Conservation (phyloP, 1,140 invertebrate species). For the Riptortus pedestris region DNA sequence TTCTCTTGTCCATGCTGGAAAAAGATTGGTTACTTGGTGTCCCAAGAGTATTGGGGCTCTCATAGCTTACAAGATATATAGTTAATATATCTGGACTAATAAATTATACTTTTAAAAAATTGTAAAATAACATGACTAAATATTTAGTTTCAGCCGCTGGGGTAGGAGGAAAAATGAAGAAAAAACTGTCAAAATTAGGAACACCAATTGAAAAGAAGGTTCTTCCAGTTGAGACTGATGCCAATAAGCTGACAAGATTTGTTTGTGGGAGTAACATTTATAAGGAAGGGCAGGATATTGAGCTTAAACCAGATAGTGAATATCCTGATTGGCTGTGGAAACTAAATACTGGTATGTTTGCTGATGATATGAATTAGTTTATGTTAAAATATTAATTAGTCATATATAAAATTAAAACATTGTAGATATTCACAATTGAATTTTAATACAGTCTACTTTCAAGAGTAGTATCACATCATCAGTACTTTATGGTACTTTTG, state of each 20-base stretch:
- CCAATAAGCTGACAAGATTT: conserved; percentile 61
- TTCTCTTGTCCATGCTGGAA: no score
- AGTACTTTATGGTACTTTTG: no score
- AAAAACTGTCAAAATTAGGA: conserved; percentile 46
- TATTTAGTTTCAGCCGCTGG: conserved; percentile 1
- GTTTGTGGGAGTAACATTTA: conserved; percentile 80
- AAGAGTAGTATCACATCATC: no score
- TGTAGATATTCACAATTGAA: neutral
- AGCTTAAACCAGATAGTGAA: conserved; percentile 73
- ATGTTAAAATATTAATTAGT: neutral
- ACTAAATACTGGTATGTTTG: conserved; percentile 44
- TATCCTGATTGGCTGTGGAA: conserved; percentile 92
- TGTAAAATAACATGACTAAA: no score
- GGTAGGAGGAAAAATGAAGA: conserved; percentile 36
- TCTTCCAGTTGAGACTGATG: conserved; percentile 77
- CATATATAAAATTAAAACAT: no score
- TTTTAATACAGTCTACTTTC: no score
- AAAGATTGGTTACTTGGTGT: no score
- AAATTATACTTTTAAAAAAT: no score
- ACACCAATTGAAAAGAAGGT: conserved; percentile 54
- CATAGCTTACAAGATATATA: no score
- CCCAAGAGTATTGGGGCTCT: no score
- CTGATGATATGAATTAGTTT: neutral
- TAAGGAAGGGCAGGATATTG: conserved; percentile 63
- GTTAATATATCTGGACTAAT: no score